Base-by-base conservation (phyloP, 2,888 invertebrate genomes). In the Drosophila conformis region DNA sequence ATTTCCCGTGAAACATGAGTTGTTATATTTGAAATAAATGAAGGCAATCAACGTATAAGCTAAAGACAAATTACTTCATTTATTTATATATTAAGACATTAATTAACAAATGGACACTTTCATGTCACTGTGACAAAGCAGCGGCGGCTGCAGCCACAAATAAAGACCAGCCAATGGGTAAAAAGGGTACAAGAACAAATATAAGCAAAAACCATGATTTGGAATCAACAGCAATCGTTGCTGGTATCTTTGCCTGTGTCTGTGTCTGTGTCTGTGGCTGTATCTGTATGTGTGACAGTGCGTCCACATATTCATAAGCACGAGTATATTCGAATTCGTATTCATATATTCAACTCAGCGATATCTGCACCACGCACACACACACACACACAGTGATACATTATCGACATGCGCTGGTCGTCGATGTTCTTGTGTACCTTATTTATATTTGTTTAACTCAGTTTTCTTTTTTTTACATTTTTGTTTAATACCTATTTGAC, bases 401-500 rank as follows among this genome's bases (percentile, higher is more conserved):
- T 81, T 88, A 85, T 86, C 88, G 86, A 85, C 76, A 72, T 66
- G 68, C 61, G 48, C n/a, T 61, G 54, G 35, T 38, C 51, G 64
- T 58, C 58, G 51, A 62, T 84, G 70, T 79, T 85, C 53, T 80
- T 89, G 76, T 88, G 70, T 85, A 81, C 76, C 73, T 78, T 90
- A 85, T 82, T 87, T 82, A 76, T 88, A 82, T 87, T 86, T 87
- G 87, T 76, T 87, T 82, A 84, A 71, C 84, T 80, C 80, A 31
- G 57, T 75, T 79, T 57, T 76, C 25, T 15, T 56, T 76, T 69
- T 72, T 68, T 40, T 74, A 68, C 61, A 76, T 83, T 77, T 90
- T 89, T 87, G 86, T 91, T 91, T 87, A 91, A 91, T 90, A 89
- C 83, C 88, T 85, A 86, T 91, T 91, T 88, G 87, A 91, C 90